Evolutionary conservation across 2,797 vertebrate species (phyloP).

Genomic region (Ctenopoma multispine): DNA sequence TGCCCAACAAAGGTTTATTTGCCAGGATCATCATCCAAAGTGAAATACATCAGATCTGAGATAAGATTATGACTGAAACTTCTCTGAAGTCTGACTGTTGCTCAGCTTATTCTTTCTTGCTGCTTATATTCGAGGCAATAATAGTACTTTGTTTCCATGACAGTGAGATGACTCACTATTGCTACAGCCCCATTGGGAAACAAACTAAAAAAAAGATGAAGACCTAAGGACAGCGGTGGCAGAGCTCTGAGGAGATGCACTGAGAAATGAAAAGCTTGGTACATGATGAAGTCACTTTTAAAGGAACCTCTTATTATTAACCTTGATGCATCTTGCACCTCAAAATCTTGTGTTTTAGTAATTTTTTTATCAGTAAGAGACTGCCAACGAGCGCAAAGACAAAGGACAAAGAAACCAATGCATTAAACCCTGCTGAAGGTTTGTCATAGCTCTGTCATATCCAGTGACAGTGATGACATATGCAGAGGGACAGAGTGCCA

Average conservation of each 20-base stretch:
- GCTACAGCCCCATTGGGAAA: conserved; percentile 19
- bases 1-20: conserved; percentile 4
- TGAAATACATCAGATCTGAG: not conserved
- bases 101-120: too few relatives aligned
- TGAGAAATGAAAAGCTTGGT: conserved; percentile 16
- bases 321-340: not conserved
- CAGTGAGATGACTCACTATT: conserved; percentile 50
- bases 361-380: not conserved
- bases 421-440: not conserved
- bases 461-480: conserved; percentile 37
- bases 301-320: not conserved
- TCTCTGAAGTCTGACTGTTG: too few relatives aligned
- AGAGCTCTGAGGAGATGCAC: not conserved
- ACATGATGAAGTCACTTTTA: not conserved
- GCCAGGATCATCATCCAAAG: conserved; percentile 23
- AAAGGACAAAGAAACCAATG: not conserved
- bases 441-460: conserved; percentile 30
- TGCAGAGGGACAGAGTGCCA: not conserved
- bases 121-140: not conserved
- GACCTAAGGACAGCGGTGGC: not conserved
- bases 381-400: too few relatives aligned
- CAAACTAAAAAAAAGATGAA: conserved; percentile 20
- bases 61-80: too few relatives aligned
- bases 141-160: conserved; percentile 60
- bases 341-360: not conserved